Evolutionary conservation across 2,888 invertebrate genomes (phyloP), one percentile per base, ranked within the genome.

Genomic region (Drosophila dives): DNA sequence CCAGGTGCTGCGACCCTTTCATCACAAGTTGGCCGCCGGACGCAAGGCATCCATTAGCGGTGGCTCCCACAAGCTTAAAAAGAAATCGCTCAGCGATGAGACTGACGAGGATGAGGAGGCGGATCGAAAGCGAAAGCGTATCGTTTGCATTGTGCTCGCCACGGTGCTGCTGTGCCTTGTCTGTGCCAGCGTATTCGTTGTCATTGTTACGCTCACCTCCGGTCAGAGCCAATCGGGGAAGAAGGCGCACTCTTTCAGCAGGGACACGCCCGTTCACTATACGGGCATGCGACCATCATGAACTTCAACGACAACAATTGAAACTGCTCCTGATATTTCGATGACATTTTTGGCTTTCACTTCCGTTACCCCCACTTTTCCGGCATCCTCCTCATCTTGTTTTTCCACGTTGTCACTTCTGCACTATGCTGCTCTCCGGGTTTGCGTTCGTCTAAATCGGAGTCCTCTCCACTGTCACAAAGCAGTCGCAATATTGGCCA

Each of bases 191-290:
- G 95, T 96, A 77, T 95, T 96, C 90, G 96, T 96, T 89, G 96
- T 97, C 91, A 95, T 97, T 91, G 95, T 97, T 89, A 96, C 97
- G 64, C 94, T 97, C 91, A 96, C 96, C 54, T 96, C 95, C 84
- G 95, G 95, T 88, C 94, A 94, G 72, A 95, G 95, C 73, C 94
- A 95, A 92, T 94, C 94, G 91, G 95, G 95, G 92, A 94, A 95
- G 93, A 95, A 95, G 94, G 94, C 94, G 93, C 95, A 95, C 93
- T 94, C 95, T 92, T 95, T 95, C 93, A 94, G 95, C 73, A 91
- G 93, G 66, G 93, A 93, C 73, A 92, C 92, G 60, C 93, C 93
- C 26, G 93, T 93, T 12, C 93, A 93, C 80, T 93, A 93, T 73
- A 93, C 92, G 75, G 93, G 93, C 91, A 92, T 89, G 87, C 72